Conservation (phyloP, 2,888 invertebrate species). For the Hypsopygia costalis region DNA sequence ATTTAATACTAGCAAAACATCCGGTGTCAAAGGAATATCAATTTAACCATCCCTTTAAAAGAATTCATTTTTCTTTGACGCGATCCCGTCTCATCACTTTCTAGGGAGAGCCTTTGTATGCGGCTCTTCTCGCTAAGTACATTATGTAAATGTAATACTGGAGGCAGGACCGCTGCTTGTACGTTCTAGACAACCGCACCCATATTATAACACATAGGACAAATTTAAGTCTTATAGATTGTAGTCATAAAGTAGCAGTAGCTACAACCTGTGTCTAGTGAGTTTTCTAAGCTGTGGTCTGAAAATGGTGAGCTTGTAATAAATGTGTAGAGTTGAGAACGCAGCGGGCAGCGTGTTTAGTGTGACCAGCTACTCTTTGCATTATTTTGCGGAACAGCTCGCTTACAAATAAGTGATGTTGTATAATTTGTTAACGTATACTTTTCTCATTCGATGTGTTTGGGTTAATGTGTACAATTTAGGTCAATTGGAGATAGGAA, state of each 20-base stretch:
- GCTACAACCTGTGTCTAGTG: slow-evolving; percentile 4
- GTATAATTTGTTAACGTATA: slow-evolving; percentile 7
- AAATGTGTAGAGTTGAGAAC: slow-evolving; percentile 10
- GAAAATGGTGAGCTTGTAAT: slow-evolving; percentile 14
- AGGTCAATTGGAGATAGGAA: no score
- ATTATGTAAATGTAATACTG: slow-evolving; percentile 73
- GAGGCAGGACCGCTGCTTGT: slow-evolving; percentile 57
- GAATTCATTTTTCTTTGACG: slow-evolving; percentile 53
- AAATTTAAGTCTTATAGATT: slow-evolving; percentile 17
- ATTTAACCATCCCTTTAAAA: slow-evolving; percentile 35
- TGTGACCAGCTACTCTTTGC: slow-evolving; percentile 13
- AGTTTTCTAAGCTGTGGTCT: slow-evolving; percentile 22
- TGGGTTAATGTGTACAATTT: background rate
- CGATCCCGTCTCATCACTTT: slow-evolving; percentile 50
- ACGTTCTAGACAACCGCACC: slow-evolving; percentile 54
- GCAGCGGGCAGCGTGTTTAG: slow-evolving; percentile 15
- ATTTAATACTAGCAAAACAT: slow-evolving; percentile 47
- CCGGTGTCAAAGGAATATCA: slow-evolving; percentile 31
- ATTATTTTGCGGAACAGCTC: slow-evolving; percentile 12
- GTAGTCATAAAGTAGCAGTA: slow-evolving; percentile 17
- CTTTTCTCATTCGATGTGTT: background rate
- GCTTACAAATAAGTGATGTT: slow-evolving; percentile 12
- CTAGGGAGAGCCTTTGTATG: slow-evolving; percentile 59
- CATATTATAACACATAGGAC: slow-evolving; percentile 47
- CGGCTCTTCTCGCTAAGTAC: slow-evolving; percentile 63